Conservation (phyloP, 2,113 vertebrate genomes). For the Proterorhinus semilunaris region DNA sequence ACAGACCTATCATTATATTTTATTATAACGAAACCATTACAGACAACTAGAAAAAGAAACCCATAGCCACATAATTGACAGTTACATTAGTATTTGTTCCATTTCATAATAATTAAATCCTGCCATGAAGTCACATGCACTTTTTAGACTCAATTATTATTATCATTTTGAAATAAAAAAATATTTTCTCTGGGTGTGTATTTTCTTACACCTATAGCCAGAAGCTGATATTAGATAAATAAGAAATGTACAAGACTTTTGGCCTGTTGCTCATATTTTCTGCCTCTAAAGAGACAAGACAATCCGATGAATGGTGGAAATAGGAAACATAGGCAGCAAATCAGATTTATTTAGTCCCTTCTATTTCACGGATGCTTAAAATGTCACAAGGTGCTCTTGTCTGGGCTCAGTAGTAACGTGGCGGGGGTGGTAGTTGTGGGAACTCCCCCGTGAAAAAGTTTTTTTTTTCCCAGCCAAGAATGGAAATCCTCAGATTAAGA, state of each 20-base stretch:
- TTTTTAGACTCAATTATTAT: too few species aligned
- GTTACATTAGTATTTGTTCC: too few species aligned
- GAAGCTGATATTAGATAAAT: not conserved
- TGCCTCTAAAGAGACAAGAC: slow-evolving; percentile 33
- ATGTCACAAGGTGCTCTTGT: slow-evolving; percentile 27
- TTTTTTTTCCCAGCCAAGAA: slow-evolving; percentile 32
- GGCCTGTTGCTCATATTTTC: slow-evolving; percentile 24
- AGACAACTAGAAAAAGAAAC: too few species aligned
- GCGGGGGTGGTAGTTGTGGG: not conserved
- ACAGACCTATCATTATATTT: too few species aligned
- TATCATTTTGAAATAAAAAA: too few species aligned
- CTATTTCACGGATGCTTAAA: slow-evolving; percentile 42
- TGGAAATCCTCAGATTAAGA: slow-evolving; percentile 55
- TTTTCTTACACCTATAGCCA: not conserved
- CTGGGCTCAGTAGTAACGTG: slow-evolving; percentile 27
- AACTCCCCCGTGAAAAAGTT: slow-evolving; percentile 32
- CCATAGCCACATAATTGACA: too few species aligned
- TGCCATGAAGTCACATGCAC: too few species aligned
- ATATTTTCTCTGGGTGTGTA: too few species aligned
- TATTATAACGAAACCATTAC: too few species aligned
- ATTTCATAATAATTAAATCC: too few species aligned
- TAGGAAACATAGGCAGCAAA: slow-evolving; percentile 14
- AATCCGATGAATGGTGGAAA: slow-evolving; percentile 26
- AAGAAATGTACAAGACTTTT: not conserved
- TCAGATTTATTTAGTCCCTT: slow-evolving; percentile 35